Evolutionary conservation across 2,797 vertebrate genomes (phyloP), one percentile per base, ranked within the genome.

Genomic region (Enteromius afrohamiltoni): DNA sequence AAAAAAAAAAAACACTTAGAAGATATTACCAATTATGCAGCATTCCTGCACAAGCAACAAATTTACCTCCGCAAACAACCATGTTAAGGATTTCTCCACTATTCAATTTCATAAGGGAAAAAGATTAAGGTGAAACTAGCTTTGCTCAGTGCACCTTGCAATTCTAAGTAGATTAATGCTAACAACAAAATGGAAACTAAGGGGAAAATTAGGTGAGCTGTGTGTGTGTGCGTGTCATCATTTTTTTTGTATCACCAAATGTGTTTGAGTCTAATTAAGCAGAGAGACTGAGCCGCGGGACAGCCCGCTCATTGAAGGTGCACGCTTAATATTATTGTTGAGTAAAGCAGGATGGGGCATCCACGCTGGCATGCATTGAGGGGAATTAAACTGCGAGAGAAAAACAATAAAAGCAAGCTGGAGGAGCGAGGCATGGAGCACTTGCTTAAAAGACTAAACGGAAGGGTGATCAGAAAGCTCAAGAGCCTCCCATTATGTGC

Each of bases 251-350:
- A 47, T 47, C 34, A 42, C 8, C 3, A 2, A 42, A 69, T 75
- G 71, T 53, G 71, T 80, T 60, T 69, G 82, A 78, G 84, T 70
- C 76, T 88, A 89, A 91, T 88, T 89, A 90, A 89, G 80, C 82
- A 83, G 73, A 62, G 29, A 70, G 65, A 71, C 62, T 82, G 85
- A 86, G 84, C 83, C 75, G 81, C 69, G 37, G 76, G 84, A 89
- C 80, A 86, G 58, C 81, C 76, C 47, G 84, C 76, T 86, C 74
- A 87, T 77, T 86, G 85, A 87, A 83, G 83, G 83, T 73, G 83
- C 78, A 86, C 67, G 77, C 80, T 82, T 88, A 78, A 84, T 87
- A 86, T 88, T 87, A 87, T 84, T 84, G 83, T 80, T 65, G 37
- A 83, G 69, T 81, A 82, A 77, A 65, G 68, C 77, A 45, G 85